Evolutionary conservation across 2,888 invertebrate species (phyloP).

Genomic region (Yponomeuta malinellus): DNA sequence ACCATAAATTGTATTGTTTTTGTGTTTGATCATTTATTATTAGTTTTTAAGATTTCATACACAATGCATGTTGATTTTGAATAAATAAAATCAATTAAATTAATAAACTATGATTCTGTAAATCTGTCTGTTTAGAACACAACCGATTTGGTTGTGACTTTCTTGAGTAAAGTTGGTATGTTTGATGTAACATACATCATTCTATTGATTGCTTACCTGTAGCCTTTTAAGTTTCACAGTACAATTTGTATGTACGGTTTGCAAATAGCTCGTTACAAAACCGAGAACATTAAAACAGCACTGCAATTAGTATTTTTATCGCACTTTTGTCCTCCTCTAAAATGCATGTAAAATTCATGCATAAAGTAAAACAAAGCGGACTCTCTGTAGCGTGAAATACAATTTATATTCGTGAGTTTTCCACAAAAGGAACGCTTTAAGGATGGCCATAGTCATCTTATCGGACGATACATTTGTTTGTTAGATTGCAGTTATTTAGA

Average conservation of each 20-base stretch:
- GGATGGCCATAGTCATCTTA: slow-evolving; percentile 5
- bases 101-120: too few species aligned
- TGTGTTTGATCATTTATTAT: too few species aligned
- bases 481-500: background rate
- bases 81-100: too few species aligned
- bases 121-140: too few species aligned
- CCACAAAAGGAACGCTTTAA: slow-evolving; percentile 8
- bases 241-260: background rate
- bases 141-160: too few species aligned
- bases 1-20: too few species aligned
- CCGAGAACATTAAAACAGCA: slow-evolving; percentile 24
- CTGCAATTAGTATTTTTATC: slow-evolving; percentile 44
- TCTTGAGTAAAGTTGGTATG: too few species aligned
- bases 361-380: slow-evolving; percentile 30
- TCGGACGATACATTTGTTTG: slow-evolving; percentile 10
- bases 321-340: slow-evolving; percentile 29
- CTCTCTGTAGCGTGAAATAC: slow-evolving; percentile 27
- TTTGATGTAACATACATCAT: too few species aligned
- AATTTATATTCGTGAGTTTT: slow-evolving; percentile 21
- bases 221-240: background rate
- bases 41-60: too few species aligned
- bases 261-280: background rate
- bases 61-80: too few species aligned
- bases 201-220: background rate
- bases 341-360: slow-evolving; percentile 31